phyloP scores from a whole-genome alignment of 1,140 invertebrate genomes.

The Aphelinus atriplicis region DNA sequence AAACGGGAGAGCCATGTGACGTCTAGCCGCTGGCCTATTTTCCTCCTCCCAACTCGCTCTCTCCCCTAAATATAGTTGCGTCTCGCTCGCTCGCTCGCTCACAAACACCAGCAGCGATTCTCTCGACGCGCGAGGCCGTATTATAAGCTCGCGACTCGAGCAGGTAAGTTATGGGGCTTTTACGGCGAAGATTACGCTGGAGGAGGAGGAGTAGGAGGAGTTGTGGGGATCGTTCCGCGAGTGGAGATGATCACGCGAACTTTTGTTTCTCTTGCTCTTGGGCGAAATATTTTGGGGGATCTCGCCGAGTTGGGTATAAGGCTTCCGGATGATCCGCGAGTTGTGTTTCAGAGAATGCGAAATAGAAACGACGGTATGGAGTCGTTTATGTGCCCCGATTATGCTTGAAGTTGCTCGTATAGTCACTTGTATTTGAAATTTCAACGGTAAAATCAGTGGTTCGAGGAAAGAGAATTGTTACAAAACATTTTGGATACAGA shows the following conservation, averaged over 20 bases:
- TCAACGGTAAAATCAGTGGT: no score
- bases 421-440: no score
- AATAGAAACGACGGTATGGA: no score
- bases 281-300: slow-evolving; percentile 19
- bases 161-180: not conserved
- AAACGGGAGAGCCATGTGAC: slow-evolving; percentile 51
- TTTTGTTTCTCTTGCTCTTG: slow-evolving; percentile 22
- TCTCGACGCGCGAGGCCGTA: not conserved
- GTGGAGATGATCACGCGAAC: not conserved
- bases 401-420: no score
- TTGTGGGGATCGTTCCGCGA: not conserved
- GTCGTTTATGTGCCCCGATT: no score
- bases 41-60: slow-evolving; percentile 31
- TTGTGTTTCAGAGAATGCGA: not conserved
- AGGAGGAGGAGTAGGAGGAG: not conserved
- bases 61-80: slow-evolving; percentile 57
- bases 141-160: not conserved
- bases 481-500: no score
- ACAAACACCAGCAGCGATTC: slow-evolving; percentile 9
- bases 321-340: slow-evolving; percentile 6
- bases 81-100: slow-evolving; percentile 43
- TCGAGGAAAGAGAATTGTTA: no score
- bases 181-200: not conserved
- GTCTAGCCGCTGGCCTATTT: slow-evolving; percentile 65
- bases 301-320: not conserved